Evolutionary conservation across 1,140 invertebrate genomes (phyloP), one percentile per base, ranked within the genome.

Genomic region (Drosophila parabipectinata): DNA sequence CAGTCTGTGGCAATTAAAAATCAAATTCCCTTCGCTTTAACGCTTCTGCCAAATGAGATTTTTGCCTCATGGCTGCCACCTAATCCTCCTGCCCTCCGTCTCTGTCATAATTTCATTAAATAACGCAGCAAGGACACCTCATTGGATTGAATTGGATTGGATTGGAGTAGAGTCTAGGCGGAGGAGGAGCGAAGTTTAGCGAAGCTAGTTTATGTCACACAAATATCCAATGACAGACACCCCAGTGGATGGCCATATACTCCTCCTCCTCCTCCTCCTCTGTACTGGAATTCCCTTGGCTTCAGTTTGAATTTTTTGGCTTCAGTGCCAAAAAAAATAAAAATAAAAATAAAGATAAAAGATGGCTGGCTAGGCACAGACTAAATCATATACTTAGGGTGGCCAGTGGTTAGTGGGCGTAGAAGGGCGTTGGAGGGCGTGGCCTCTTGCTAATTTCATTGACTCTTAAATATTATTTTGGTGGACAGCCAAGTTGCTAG

Each of bases 291-390:
- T 88, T 87, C 79, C 81, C 78, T 87, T 88, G 82, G 83, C 83
- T 87, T 87, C 83, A 72, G 79, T 85, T 60, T 87, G 45, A 75
- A 72, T 79, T 87, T 87, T 87, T 88, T 87, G 82, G 82, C 82
- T 87, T 87, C 83, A 26, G 52, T 79, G 82, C 82, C 82, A 87
- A 87, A 67, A 75, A 67, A 62, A 67, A 60, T 14, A 24, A 50
- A 21, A 41, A 14, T 28, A 57, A 54, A 67, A 14, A 12, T 30
- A 41, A 39, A 3, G 14, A 57, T 44, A 44, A 44, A 56, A 51
- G 50, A 54, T 39, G 14, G 39, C 14, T 18, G 57, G 24, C 32
- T 37, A 45, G 48, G 14, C 24, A 57, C 15, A 34, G 79, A 79
- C 75, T 83, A 76, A 71, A 76, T 79, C 72, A 74, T 62, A 62